A percentile compares a stretch with the other conserved stretches of the same genome.
Evolutionary conservation across 2,888 invertebrate species (phyloP).

Genomic region (Piscicola geometra): DNA sequence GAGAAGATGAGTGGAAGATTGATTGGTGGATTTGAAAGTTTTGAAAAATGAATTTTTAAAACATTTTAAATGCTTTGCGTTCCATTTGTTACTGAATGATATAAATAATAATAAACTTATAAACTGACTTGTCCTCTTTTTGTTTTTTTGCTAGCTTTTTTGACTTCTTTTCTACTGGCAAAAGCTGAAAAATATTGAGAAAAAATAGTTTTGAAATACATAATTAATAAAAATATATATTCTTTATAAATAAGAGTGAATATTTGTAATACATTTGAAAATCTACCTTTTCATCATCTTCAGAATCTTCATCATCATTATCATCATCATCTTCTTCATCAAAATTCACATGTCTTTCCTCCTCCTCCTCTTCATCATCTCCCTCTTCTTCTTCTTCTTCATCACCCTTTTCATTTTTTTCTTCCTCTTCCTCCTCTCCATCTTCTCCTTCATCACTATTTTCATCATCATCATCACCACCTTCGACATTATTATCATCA

Average conservation of each 20-base stretch:
- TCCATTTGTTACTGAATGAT: too few species aligned
- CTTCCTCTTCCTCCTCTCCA: constrained; percentile 10
- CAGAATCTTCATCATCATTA: constrained; percentile 17
- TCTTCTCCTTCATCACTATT: constrained; percentile 16
- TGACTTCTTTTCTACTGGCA: constrained; percentile 27
- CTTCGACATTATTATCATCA: constrained; percentile 10
- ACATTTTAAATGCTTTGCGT: too few species aligned
- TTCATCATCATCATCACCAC: not conserved
- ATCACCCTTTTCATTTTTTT: not conserved
- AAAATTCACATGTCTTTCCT: not conserved
- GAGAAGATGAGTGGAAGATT: too few species aligned
- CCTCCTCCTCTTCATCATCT: constrained; percentile 3
- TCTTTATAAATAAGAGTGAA: too few species aligned
- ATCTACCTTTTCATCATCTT: not conserved
- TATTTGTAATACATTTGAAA: too few species aligned
- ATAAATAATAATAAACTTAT: too few species aligned
- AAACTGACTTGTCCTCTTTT: constrained; percentile 21
- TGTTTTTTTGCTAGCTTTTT: constrained; percentile 19
- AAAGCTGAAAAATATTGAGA: constrained; percentile 6
- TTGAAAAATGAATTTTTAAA: too few species aligned
- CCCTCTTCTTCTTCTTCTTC: not conserved
- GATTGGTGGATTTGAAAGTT: too few species aligned
- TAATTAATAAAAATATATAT: not conserved
- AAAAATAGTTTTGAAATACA: not conserved
- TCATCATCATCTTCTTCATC: constrained; percentile 15